Evolutionary conservation across 2,797 vertebrate genomes (phyloP).

Genomic region (Channa striata): DNA sequence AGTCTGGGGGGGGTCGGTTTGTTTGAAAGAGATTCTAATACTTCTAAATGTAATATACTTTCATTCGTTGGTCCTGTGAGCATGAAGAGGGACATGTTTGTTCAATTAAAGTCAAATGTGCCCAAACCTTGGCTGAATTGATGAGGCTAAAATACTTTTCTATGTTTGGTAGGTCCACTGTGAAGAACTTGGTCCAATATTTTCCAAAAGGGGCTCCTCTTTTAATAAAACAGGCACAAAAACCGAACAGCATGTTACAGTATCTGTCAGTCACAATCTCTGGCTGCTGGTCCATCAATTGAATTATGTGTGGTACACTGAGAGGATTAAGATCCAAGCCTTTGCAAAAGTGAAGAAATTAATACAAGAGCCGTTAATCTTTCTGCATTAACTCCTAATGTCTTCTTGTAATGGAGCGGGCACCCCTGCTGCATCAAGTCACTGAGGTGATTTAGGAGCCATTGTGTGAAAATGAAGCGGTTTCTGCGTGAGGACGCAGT

Average conservation of each 20-base stretch:
- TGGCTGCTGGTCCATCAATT: not conserved
- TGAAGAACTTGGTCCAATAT: too few species aligned
- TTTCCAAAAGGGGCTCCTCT: not conserved
- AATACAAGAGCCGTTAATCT: constrained; percentile 1
- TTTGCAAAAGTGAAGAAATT: not conserved
- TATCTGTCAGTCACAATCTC: not conserved
- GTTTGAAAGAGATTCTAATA: too few species aligned
- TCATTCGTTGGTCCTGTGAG: too few species aligned
- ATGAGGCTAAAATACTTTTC: too few species aligned
- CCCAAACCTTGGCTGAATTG: too few species aligned
- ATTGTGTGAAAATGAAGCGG: not conserved
- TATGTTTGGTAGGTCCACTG: too few species aligned
- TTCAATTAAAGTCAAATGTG: too few species aligned
- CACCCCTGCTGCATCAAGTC: not conserved
- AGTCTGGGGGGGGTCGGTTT: too few species aligned
- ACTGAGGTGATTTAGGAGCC: not conserved
- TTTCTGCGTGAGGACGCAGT: constrained; percentile 42
- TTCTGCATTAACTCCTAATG: not conserved
- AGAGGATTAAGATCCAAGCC: not conserved
- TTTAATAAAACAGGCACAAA: not conserved
- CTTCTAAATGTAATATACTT: too few species aligned
- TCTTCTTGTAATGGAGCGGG: not conserved
- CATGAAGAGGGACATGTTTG: too few species aligned
- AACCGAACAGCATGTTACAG: not conserved
- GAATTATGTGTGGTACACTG: not conserved